These are phyloP conservation scores for Rhinoraja longicauda DNA, from an alignment of 2,797 vertebrate genomes.

Conservation along the genomic window DNA sequence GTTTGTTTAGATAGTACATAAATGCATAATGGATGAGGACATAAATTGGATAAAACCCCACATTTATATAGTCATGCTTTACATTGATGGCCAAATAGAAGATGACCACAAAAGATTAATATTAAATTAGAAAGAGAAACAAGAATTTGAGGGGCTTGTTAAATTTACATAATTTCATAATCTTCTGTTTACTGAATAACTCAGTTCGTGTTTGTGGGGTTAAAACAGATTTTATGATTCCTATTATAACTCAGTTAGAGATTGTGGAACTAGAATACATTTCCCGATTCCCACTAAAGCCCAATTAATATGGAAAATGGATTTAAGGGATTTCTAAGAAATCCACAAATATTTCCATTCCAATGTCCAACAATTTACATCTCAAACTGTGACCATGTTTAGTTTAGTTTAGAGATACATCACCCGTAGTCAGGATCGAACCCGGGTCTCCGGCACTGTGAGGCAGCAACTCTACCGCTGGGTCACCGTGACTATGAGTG, in stretches of 20 bases:
- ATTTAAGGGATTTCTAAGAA: neutral
- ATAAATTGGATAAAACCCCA: neutral
- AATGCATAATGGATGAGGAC: neutral
- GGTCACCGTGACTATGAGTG: too few relatives aligned
- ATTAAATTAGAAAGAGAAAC: neutral
- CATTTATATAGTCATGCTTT: neutral
- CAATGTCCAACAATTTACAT: slow-evolving; percentile 46
- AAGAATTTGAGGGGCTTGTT: neutral
- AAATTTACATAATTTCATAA: neutral
- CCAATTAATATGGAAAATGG: neutral
- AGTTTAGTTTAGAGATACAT: too few relatives aligned
- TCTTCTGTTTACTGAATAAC: neutral
- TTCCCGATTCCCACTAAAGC: neutral
- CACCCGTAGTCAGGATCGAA: too few relatives aligned
- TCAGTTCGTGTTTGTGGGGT: neutral
- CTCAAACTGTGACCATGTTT: neutral
- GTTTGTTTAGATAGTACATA: neutral
- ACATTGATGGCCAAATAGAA: neutral
- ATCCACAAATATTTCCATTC: neutral
- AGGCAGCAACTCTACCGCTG: too few relatives aligned
- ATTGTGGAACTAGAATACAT: neutral
- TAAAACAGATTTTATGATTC: neutral
- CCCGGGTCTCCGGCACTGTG: too few relatives aligned
- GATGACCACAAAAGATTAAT: neutral
- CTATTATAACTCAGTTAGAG: neutral